These are phyloP conservation scores for Phoebastria nigripes DNA, from an alignment of 2,797 vertebrate genomes.

Conservation along the genomic window DNA sequence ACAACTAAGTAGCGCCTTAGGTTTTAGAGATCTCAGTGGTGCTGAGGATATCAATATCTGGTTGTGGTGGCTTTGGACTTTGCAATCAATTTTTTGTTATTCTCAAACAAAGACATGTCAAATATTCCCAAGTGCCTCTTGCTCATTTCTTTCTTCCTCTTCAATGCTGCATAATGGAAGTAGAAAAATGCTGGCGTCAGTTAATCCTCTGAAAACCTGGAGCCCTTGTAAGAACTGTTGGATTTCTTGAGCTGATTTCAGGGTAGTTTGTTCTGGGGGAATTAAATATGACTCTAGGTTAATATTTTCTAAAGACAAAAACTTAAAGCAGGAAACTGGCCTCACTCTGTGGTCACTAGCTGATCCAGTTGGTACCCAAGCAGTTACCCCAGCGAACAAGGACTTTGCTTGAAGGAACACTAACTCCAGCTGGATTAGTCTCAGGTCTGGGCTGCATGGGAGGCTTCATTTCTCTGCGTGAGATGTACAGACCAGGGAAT, in stretches of 20 bases:
- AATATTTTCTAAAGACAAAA: background rate
- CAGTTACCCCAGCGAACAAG: background rate
- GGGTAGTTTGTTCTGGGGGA: background rate
- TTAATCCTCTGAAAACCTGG: background rate
- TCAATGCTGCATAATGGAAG: background rate
- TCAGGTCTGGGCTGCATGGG: background rate
- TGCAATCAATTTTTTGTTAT: background rate
- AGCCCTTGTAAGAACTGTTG: background rate
- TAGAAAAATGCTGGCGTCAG: background rate
- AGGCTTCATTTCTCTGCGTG: background rate
- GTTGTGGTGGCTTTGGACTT: background rate
- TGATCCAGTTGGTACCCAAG: too few relatives aligned
- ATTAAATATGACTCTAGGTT: background rate
- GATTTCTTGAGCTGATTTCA: background rate
- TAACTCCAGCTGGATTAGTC: background rate
- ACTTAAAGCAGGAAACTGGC: background rate
- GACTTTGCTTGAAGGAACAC: rapidly evolving
- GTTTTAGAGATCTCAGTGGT: background rate
- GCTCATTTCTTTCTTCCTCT: background rate
- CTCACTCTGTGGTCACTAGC: background rate
- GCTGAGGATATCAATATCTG: background rate
- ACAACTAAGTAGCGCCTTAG: background rate
- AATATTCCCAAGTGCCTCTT: background rate
- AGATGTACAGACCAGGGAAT: background rate
- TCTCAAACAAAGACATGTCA: background rate